Evolutionary conservation across 1,140 invertebrate genomes (phyloP), one percentile per base, ranked within the genome.

Genomic region (Brachionus angularis): DNA sequence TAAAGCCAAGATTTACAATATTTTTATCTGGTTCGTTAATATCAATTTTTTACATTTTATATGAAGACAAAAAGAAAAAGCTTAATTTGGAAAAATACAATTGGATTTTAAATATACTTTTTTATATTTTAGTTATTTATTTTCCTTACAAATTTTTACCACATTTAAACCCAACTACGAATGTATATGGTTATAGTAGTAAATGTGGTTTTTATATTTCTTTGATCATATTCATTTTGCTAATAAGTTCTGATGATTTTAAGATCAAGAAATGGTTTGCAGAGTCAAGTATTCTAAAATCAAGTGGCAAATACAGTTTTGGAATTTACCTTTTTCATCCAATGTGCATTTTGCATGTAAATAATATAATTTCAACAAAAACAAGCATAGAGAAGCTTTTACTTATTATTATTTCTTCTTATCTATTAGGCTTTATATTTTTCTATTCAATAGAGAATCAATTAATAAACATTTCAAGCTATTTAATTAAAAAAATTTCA

Each of bases 241-340:
- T 50, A 10, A 50, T 50, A 10, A 23, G 47, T 10, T 10, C 18
- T 5, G 4, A 23, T 25, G 47, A 50, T 25, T 50, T 25, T 50
- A 12, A 25, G 5, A 10, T 50, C 8, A 50, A 18, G 5, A 25
- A 50, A 25, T 50, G 47, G 47, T 25, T 50, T 8, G 1, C 18
- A 25, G 27, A 2, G 23, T 50, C 47, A 25, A 50, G n/a, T 2
- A 5, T 50, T 25, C 27, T 50, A 25, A 18, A 12, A 5, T 25
- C 8, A 25, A 25, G 47, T 25, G 47, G 47, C 5, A 50, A 25
- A 25, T 50, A 50, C 27, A 50, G 47, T 25, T 50, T 50, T 50
- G 47, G 47, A 14, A 50, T 50, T 25, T 50, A 50, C 27, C 27
- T 50, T 10, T 50, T 50, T 50, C 47, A 50, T 50, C 47, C 47